Percentiles rank a stretch among this genome's conserved stretches.
Conservation (phyloP, 2,888 invertebrate genomes). For the Drosophila fungiperda region DNA sequence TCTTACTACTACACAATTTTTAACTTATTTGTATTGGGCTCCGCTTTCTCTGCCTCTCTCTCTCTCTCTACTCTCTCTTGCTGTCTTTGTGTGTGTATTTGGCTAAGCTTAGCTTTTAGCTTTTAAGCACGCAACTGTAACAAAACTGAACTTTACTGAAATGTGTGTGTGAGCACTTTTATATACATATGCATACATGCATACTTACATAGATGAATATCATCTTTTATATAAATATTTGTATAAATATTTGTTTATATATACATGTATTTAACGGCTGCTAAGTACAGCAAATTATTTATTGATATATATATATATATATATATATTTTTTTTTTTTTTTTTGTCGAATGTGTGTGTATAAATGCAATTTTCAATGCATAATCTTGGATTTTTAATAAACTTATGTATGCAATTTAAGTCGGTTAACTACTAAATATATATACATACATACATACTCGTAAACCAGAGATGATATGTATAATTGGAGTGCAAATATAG, state of each 20-base stretch:
- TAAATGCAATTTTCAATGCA: conserved; percentile 8
- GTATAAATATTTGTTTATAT: conserved; percentile 2
- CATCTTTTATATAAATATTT: neutral
- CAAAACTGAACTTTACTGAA: conserved; percentile 35
- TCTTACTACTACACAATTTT: neutral
- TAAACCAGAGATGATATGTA: conserved; percentile 15
- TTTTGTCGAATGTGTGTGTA: neutral
- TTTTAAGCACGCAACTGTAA: conserved; percentile 49
- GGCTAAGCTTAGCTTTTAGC: conserved; percentile 44
- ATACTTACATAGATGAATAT: conserved; percentile 1
- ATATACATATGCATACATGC: conserved; percentile 23
- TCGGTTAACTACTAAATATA: conserved; percentile 24
- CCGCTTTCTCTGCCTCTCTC: neutral
- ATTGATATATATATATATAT: neutral
- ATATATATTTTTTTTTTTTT: conserved; percentile 1
- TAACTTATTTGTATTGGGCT: neutral
- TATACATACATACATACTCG: conserved; percentile 16
- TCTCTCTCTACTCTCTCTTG: conserved; percentile 8
- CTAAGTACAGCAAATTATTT: neutral
- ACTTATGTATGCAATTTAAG: conserved; percentile 12
- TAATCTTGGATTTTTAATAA: conserved; percentile 5
- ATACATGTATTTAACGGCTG: neutral
- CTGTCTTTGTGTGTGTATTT: conserved; percentile 3
- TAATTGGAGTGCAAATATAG: conserved; percentile 43
- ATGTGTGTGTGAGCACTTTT: conserved; percentile 39